Conservation (phyloP, 2,797 vertebrate species). For the Taenioides sp. region DNA sequence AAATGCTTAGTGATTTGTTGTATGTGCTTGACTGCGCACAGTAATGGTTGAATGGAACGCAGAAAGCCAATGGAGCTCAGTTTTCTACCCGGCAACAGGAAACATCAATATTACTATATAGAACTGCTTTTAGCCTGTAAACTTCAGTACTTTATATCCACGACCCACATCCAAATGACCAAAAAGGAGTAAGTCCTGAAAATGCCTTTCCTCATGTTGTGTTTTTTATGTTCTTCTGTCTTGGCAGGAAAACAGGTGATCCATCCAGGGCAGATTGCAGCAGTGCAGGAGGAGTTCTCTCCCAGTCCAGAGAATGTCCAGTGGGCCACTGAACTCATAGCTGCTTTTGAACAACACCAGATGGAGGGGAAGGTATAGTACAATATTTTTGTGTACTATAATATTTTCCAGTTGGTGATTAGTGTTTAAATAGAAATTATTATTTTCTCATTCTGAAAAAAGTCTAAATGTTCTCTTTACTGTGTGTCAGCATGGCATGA, state of each 20-base stretch:
- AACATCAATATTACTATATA: background rate
- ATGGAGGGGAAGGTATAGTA: conserved; percentile 92
- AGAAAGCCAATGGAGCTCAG: conserved; percentile 49
- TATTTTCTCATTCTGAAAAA: background rate
- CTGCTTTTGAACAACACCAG: conserved; percentile 91
- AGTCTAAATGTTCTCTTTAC: background rate
- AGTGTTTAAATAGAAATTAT: background rate
- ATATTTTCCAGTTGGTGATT: too few species aligned
- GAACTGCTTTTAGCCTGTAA: background rate
- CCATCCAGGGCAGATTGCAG: conserved; percentile 92
- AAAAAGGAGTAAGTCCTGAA: background rate
- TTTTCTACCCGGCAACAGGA: conserved; percentile 49
- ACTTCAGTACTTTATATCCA: background rate
- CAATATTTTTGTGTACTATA: background rate
- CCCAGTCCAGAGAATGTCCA: conserved; percentile 87
- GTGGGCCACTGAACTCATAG: conserved; percentile 92
- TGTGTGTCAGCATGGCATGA: conserved; percentile 18
- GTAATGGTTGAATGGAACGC: conserved; percentile 35
- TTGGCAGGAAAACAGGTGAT: conserved; percentile 95
- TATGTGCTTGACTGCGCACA: background rate
- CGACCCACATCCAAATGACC: background rate
- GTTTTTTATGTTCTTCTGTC: conserved; percentile 46
- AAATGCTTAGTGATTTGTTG: background rate
- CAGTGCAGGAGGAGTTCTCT: conserved; percentile 95
- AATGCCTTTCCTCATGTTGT: conserved; percentile 4